Evolutionary conservation across 2,888 invertebrate genomes (phyloP).

Genomic region (Polia nebulosa): DNA sequence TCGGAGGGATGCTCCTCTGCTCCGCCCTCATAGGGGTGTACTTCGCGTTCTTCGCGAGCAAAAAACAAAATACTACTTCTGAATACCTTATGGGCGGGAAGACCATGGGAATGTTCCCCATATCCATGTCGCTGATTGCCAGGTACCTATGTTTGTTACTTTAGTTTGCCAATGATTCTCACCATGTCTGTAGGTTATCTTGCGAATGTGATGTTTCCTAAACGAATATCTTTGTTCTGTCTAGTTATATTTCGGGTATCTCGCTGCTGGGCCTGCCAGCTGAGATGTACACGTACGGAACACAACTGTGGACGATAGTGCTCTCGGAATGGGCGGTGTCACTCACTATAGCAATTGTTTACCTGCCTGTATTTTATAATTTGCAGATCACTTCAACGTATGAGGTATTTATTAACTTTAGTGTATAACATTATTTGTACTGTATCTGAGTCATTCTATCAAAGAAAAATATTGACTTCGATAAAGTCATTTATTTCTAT

Average conservation of each 20-base stretch:
- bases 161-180: constrained; percentile 5
- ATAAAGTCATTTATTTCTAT: constrained; percentile 2
- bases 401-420: constrained; percentile 91
- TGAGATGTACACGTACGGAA: constrained; percentile 95
- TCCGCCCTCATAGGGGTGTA: constrained; percentile 93
- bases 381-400: constrained; percentile 94
- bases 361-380: constrained; percentile 94
- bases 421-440: constrained; percentile 9
- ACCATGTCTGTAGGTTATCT: neutral
- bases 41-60: constrained; percentile 93
- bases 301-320: constrained; percentile 93
- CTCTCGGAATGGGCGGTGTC: constrained; percentile 93
- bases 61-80: constrained; percentile 93
- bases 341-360: constrained; percentile 92
- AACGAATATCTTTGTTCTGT: constrained; percentile 65
- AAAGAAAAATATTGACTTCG: constrained; percentile 1
- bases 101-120: constrained; percentile 95
- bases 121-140: constrained; percentile 94
- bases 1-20: constrained; percentile 92
- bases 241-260: constrained; percentile 94
- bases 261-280: constrained; percentile 94
- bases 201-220: constrained; percentile 44
- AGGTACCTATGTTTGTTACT: constrained; percentile 88
- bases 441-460: constrained; percentile 8
- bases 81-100: constrained; percentile 95